These are phyloP conservation scores for Caiman crocodilus DNA, from an alignment of 2,797 vertebrate species.

Conservation along the genomic window DNA sequence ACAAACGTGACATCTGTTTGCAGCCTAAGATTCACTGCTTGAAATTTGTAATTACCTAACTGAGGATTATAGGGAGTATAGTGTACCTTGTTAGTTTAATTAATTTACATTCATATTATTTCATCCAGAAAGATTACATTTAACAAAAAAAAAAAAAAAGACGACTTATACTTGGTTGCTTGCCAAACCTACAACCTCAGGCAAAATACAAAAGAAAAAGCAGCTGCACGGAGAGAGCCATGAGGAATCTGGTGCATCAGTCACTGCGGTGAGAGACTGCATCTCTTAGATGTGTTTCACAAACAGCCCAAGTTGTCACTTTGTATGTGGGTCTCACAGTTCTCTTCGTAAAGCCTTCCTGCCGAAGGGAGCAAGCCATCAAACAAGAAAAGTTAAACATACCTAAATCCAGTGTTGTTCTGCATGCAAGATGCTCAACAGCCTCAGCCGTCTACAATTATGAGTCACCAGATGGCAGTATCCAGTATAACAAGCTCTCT, in stretches of 20 bases:
- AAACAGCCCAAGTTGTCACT: neutral
- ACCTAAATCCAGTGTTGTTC: neutral
- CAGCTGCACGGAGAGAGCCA: neutral
- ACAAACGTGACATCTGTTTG: no score
- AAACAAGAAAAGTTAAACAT: neutral
- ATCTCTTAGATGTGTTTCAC: neutral
- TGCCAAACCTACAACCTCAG: neutral
- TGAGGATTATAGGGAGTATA: neutral
- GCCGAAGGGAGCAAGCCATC: neutral
- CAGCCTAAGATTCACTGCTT: neutral
- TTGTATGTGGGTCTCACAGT: accelerated
- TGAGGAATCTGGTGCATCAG: neutral
- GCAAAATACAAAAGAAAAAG: neutral
- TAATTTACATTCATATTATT: neutral
- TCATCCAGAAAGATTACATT: neutral
- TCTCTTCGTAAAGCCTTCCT: neutral
- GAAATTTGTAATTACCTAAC: neutral
- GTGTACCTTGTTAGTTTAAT: neutral
- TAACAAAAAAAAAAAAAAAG: neutral
- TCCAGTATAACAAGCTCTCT: neutral
- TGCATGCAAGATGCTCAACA: neutral
- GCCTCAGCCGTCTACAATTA: neutral
- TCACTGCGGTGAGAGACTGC: neutral
- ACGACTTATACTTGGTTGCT: neutral
- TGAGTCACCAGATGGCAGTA: neutral